Base-by-base conservation (phyloP, 2,797 vertebrate genomes). In the Mormyrus hasselquistii region DNA sequence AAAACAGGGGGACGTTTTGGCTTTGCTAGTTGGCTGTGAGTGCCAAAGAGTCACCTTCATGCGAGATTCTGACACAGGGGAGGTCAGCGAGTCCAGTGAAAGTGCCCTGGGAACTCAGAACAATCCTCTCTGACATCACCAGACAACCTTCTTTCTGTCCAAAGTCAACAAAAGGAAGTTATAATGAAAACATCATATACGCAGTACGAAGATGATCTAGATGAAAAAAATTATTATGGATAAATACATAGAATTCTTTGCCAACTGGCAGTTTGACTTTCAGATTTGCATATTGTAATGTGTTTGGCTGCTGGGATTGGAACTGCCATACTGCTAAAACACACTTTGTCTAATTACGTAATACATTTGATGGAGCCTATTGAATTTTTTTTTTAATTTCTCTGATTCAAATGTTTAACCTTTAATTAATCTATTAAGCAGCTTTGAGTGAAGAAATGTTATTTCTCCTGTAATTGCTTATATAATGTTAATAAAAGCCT, bases 171-270 rank as follows among this genome's bases (percentile, higher is more conserved):
- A 79, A 76, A 73, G 73, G 22, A 59, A 86, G 84, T 87, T 88
- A 55, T 88, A 88, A 22, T 86, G 73, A 87, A 88, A 89, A 90
- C 88, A 90, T 88, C 62, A 25, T 12, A 87, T 57, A 49, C 83
- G 62, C 52, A 84, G 14, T 82, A 53, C 49, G 83, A 73, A 65
- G 53, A 79, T 22, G 49, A 47, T 53, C 85, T 29, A 87, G 50
- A 86, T 55, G 50, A 34, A 87, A 25, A 87, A 73, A 87, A 29
- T 87, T 47, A 87, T 84, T 29, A 59, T 25, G n/a, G 50, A 55
- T 69, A 53, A 86, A 29, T 86, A 86, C 50, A 0, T 16, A 22
- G 29, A 47, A 86, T 86, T 84, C 19, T 83, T 83, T 49, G 79
- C 44, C 44, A 83, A 50, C 16, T 83, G 16, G 79, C 8, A 10